A percentile compares a stretch with the other conserved stretches of the same genome.
phyloP scores from a whole-genome alignment of 2,888 invertebrate genomes.

The Parthenolecanium corni region DNA sequence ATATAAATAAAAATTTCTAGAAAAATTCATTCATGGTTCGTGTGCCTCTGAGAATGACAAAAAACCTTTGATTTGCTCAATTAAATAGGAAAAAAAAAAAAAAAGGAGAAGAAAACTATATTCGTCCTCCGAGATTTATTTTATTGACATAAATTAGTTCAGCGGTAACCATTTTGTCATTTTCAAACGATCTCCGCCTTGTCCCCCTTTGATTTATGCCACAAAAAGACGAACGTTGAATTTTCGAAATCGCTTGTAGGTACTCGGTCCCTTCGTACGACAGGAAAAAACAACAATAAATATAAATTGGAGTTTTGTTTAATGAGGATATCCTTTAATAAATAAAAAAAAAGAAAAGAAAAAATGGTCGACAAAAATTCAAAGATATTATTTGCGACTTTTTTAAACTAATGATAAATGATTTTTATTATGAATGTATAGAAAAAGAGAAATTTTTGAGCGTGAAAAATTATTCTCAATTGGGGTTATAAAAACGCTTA shows the following conservation, averaged over 20 bases:
- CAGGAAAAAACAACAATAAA: slow-evolving; percentile 22
- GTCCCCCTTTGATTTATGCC: no score
- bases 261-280: no score
- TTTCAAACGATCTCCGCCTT: no score
- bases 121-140: not conserved
- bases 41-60: no score
- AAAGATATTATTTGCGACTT: no score
- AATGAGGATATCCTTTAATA: slow-evolving; percentile 26
- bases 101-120: not conserved
- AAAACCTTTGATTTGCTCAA: no score
- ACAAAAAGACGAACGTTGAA: no score
- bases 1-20: no score
- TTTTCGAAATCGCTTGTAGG: no score
- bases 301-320: slow-evolving; percentile 20
- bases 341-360: not conserved
- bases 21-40: no score
- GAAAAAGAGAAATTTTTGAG: no score
- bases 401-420: slow-evolving; percentile 18
- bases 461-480: no score
- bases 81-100: not conserved
- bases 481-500: slow-evolving; percentile 13
- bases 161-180: not conserved
- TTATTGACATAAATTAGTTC: not conserved
- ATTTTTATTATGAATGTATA: not conserved
- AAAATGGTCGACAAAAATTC: not conserved